These are phyloP conservation scores for Lithobates pipiens DNA, from an alignment of 2,797 vertebrate species.

Conservation along the genomic window DNA sequence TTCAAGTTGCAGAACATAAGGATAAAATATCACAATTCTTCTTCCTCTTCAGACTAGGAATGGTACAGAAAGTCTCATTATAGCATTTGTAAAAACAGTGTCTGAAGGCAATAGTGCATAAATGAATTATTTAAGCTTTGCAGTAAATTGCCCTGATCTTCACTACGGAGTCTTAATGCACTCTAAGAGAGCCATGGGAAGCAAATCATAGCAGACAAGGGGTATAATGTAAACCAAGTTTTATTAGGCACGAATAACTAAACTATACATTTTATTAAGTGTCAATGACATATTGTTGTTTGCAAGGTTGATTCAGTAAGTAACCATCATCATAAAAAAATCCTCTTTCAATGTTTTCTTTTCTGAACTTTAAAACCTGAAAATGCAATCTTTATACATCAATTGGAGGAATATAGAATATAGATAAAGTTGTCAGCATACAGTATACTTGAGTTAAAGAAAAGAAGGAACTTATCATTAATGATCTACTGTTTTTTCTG, in stretches of 20 bases:
- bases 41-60: conserved; percentile 72
- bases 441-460: too few relatives aligned
- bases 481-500: too few relatives aligned
- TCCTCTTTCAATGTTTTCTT: conserved; percentile 55
- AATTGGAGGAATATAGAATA: neutral
- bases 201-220: conserved; percentile 80
- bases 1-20: conserved; percentile 58
- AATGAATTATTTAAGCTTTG: conserved; percentile 92
- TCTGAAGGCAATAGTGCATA: conserved; percentile 84
- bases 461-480: too few relatives aligned
- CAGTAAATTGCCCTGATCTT: conserved; percentile 80
- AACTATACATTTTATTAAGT: conserved; percentile 83
- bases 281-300: conserved; percentile 75
- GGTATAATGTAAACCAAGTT: conserved; percentile 87
- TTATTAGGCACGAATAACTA: conserved; percentile 81
- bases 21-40: conserved; percentile 45
- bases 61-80: conserved; percentile 79
- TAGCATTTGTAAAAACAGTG: conserved; percentile 88
- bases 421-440: conserved; percentile 6
- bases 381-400: conserved; percentile 40
- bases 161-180: conserved; percentile 81
- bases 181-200: conserved; percentile 85
- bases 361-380: conserved; percentile 25
- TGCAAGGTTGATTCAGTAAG: conserved; percentile 74
- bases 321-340: conserved; percentile 65